These are phyloP conservation scores for Halocynthia roretzi DNA, from an alignment of 23 tunicate genomes.

Conservation along the genomic window DNA sequence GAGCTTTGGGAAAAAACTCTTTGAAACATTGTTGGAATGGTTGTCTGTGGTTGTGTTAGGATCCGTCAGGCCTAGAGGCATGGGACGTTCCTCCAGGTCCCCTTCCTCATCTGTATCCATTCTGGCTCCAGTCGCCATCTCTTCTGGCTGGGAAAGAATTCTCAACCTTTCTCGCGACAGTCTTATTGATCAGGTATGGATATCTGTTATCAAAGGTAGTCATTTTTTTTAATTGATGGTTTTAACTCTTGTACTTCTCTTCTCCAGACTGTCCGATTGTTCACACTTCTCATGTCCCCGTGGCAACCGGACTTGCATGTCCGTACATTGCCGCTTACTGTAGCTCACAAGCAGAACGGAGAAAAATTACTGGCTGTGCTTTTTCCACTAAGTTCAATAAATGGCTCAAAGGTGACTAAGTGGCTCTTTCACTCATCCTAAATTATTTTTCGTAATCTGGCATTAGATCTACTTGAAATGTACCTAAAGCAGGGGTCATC, in stretches of 20 bases:
- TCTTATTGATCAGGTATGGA: conserved; percentile 51
- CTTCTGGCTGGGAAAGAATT: conserved; percentile 64
- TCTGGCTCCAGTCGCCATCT: not conserved
- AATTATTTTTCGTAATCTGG: too few species aligned
- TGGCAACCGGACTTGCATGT: conserved; percentile 25
- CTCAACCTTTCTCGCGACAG: conserved; percentile 30
- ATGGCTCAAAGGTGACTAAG: conserved; percentile 45
- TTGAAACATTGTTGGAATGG: conserved; percentile 47
- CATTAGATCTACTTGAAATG: too few species aligned
- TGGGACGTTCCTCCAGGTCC: conserved; percentile 13
- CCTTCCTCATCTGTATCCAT: conserved; percentile 1
- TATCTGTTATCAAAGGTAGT: not conserved
- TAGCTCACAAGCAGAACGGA: conserved; percentile 31
- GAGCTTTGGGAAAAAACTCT: conserved; percentile 25
- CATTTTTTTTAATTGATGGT: not conserved
- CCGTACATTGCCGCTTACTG: conserved; percentile 37
- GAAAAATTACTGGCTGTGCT: conserved; percentile 39
- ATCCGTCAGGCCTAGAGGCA: conserved; percentile 6
- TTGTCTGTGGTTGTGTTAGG: not conserved
- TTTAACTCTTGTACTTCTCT: not conserved
- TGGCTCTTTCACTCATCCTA: too few species aligned
- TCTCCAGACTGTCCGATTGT: conserved; percentile 39
- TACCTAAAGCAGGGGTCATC: too few species aligned
- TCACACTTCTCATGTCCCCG: conserved; percentile 57
- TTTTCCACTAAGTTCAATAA: conserved; percentile 25